Evolutionary conservation across 2,113 vertebrate species (phyloP), one percentile per base, ranked within the genome.

Genomic region (Entelurus aequoreus): DNA sequence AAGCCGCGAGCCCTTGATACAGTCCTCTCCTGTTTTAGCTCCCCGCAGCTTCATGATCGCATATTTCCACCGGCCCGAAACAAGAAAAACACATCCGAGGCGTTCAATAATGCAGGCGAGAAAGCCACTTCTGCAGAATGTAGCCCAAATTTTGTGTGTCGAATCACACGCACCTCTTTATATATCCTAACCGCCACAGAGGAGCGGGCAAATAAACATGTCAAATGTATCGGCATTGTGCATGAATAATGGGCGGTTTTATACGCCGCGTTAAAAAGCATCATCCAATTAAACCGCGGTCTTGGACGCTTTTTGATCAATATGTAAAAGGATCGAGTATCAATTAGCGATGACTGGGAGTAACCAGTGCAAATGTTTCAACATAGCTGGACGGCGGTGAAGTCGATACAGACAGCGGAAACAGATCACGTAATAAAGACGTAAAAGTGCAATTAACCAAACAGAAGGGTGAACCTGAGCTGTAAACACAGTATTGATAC

Each of bases 71-170:
- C 70, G 73, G 76, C 64, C 79, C 71, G 84, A 88, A 89, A 89
- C 84, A 88, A 80, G 85, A 79, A 86, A 88, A 89, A 84, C 79
- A 86, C 84, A 89, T 87, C 78, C 77, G 73, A 82, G 71, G 65
- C 67, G 76, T 89, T 91, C 84, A 89, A 89, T 88, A 90, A 87
- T 88, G 85, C 81, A 88, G 78, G 82, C 71, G 75, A 70, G 53
- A 56, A 59, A 79, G 74, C 75, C 82, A 87, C 74, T 77, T 84
- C 68, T 56, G 58, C 71, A 87, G 78, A 75, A 70, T 75, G 79
- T 71, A 79, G 71, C 75, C 64, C 58, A 75, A 80, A 83, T 86
- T 83, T 69, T 73, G 68, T 3, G 72, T 75, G 76, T 84, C 75
- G 83, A 81, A 85, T 42, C 48, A 62, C 68, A 69, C 66, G 72